Evolutionary conservation across 1,140 invertebrate species (phyloP).

Genomic region (Charaxes varanes): DNA sequence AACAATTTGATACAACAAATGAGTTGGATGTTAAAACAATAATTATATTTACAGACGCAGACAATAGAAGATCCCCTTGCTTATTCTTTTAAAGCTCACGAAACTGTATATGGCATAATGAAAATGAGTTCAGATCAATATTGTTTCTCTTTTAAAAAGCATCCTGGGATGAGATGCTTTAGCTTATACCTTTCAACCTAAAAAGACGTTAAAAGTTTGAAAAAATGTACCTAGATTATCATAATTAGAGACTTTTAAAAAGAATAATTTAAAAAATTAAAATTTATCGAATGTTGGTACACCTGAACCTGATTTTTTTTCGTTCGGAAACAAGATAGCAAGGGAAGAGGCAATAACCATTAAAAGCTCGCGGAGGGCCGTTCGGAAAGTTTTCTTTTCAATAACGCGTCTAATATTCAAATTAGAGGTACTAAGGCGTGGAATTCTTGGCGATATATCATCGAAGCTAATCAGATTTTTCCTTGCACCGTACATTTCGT

Average conservation of each 20-base stretch:
- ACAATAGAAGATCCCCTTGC: background rate
- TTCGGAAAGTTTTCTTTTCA: conserved; percentile 69
- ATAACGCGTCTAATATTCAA: conserved; percentile 73
- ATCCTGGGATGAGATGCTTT: too few relatives aligned
- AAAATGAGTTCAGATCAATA: too few relatives aligned
- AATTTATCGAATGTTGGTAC: conserved; percentile 24
- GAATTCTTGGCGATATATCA: conserved; percentile 64
- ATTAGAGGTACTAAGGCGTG: conserved; percentile 63
- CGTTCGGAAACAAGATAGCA: conserved; percentile 52
- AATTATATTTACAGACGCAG: background rate
- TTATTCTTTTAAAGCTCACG: too few relatives aligned
- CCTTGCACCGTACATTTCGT: conserved; percentile 42
- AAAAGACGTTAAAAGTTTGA: too few relatives aligned
- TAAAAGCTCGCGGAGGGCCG: conserved; percentile 59
- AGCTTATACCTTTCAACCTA: too few relatives aligned
- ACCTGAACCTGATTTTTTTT: conserved; percentile 52
- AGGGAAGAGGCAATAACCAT: conserved; percentile 67
- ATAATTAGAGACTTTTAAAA: conserved; percentile 7
- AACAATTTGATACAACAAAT: conserved; percentile 6
- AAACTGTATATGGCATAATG: too few relatives aligned
- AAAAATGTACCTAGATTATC: too few relatives aligned
- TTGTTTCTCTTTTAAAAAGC: too few relatives aligned
- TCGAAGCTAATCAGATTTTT: conserved; percentile 70
- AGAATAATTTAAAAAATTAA: conserved; percentile 19
- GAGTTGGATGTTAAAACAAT: conserved; percentile 5